Base-by-base conservation (phyloP, 2,797 vertebrate species). In the Babyrousa celebensis region DNA sequence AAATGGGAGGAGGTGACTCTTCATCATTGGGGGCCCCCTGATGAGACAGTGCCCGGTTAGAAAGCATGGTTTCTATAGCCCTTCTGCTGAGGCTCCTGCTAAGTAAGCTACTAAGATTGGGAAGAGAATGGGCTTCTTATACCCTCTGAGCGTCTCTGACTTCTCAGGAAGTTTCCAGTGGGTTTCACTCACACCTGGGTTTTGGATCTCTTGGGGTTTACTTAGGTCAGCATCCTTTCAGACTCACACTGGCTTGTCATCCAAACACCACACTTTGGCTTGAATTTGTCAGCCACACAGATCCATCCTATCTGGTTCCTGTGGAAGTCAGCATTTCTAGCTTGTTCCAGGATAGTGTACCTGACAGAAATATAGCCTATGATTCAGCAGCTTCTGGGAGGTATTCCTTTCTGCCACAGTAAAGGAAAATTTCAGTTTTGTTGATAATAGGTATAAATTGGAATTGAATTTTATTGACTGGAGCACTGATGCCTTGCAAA, bases 291-390 rank as follows among this genome's bases (percentile, higher is more conserved):
- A n/a, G 14, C 18, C 12, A 3, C 12, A 11, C 40, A n/a, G 48
- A 60, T 48, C 17, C 15, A 5, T 14, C 29, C n/a, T 43, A 68
- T 67, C 67, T 40, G 74, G 20, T 48, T 86, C 83, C 18, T 27
- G 79, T 17, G 65, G 40, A 77, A 21, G 43, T 89, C 87, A 68
- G 70, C 95, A 27, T 56, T 78, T 65, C 58, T n/a, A 10, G 27
- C 52, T 23, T 4, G 14, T 52, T 78, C 29, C 54, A 23, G 43
- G 71, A 23, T 8, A 63, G 65, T 80, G 71, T 75, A 32, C 58
- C 20, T n/a, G 70, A 62, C 3, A 29, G 20, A 85, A 54, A 15
- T 7, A 15, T 18, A 68, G 60, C 36, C 12, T 3, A 11, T 68
- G 58, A 74, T 58, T 82, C 90, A 68, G 68, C 65, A 78, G 68